Percentiles rank a stretch among this genome's conserved stretches.
Evolutionary conservation across 2,888 invertebrate species (phyloP).

Genomic region (Andrena camellia): DNA sequence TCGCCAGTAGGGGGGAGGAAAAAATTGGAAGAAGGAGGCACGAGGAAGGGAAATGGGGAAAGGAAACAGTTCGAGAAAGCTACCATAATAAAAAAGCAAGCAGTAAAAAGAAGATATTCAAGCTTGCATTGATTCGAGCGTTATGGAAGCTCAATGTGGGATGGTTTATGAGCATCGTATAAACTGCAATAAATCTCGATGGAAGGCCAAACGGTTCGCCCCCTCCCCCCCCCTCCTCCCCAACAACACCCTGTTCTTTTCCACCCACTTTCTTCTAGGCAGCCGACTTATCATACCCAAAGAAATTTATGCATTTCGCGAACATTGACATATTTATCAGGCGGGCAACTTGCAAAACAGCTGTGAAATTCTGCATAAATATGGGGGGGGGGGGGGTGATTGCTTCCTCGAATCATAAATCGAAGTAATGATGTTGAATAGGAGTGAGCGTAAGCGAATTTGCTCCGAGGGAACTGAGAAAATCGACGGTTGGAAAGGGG

Average conservation of each 20-base stretch:
- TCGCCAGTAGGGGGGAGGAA: not conserved
- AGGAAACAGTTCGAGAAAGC: not conserved
- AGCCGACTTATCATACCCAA: conserved; percentile 36
- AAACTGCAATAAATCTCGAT: conserved; percentile 59
- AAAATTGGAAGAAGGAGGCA: too few species aligned
- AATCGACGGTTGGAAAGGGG: not conserved
- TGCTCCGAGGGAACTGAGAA: not conserved
- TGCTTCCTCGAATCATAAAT: conserved; percentile 30
- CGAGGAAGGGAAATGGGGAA: too few species aligned
- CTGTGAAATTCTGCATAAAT: conserved; percentile 36
- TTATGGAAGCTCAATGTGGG: not conserved
- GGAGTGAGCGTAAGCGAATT: not conserved
- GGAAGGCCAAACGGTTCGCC: conserved; percentile 31
- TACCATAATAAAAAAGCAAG: not conserved
- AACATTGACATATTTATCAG: conserved; percentile 35
- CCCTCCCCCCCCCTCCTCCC: not conserved
- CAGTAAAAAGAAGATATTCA: not conserved
- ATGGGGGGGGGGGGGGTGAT: not conserved
- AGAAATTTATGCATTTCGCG: conserved; percentile 24
- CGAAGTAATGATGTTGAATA: conserved; percentile 1
- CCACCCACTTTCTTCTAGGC: conserved; percentile 3
- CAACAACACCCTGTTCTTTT: not conserved
- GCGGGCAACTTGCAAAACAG: conserved; percentile 1
- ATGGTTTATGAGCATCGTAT: conserved; percentile 26
- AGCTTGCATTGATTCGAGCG: conserved; percentile 2